Base-by-base conservation (phyloP, 2,888 invertebrate genomes). In the Aphidoletes aphidimyza region DNA sequence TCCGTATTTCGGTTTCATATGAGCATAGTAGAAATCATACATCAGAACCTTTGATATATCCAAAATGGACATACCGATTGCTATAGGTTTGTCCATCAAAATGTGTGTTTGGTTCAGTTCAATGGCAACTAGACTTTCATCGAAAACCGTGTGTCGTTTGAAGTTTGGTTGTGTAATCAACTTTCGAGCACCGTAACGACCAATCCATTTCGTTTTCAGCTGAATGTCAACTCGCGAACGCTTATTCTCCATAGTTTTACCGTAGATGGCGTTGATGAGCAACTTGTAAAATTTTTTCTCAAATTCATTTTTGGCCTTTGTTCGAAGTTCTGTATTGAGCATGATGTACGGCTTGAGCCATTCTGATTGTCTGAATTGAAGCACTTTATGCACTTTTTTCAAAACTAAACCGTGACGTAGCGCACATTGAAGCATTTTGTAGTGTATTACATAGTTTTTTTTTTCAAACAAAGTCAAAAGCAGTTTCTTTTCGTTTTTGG, bases 41-140 rank as follows among this genome's bases (percentile, higher is more conserved):
- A 85, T 37, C 2, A 37, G 45, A 0, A 69, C 47, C 84, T 85
- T 85, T 22, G 84, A 84, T 11, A 84, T 39, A n/a, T 90, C 90
- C 69, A 90, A 86, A 84, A 90, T 87, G 17, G 86, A 45, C 85
- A 89, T 88, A n/a, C 89, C 90, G 0, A 88, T 86, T 85, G 89
- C 90, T 34, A 90, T 87, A 0, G 89, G 89, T 87, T 89, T 89
- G 86, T 89, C 87, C 69, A 88, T 88, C 26, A 83, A 37, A 6
- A 89, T 85, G 45, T 86, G 85, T 0, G 86, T 49, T 86, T 87
- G 87, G 17, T 86, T 86, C 85, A 89, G 85, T 85, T 89, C 87
- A 34, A 90, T 86, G 2, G 88, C 88, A 0, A 88, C 87, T n/a
- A 90, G 86, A 85, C 90, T 86, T 85, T 89, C 88, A 78, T 86